phyloP scores from a whole-genome alignment of 2,113 vertebrate species.

The Microtus ochrogaster region DNA sequence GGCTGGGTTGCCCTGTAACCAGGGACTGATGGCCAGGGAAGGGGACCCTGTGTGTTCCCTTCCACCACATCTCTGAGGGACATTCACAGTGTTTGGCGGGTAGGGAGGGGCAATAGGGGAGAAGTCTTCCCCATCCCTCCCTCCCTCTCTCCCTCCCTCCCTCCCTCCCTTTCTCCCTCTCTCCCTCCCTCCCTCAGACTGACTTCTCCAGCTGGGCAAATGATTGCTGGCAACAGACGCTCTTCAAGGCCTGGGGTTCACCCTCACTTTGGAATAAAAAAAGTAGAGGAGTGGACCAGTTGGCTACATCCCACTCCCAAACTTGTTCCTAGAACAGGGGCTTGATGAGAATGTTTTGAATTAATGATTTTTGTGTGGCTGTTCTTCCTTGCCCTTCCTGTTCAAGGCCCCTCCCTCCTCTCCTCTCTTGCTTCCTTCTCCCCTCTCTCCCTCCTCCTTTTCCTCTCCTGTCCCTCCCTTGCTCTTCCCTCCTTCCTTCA shows the following conservation, averaged over 20 bases:
- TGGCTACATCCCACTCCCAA: neutral
- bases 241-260: neutral
- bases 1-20: neutral
- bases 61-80: neutral
- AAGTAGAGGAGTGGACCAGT: neutral
- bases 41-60: neutral
- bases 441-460: neutral
- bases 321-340: neutral
- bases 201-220: neutral
- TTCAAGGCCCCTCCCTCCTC: neutral
- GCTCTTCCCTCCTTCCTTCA: fast-evolving
- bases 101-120: neutral
- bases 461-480: neutral
- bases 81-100: neutral
- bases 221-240: neutral
- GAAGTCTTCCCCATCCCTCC: neutral
- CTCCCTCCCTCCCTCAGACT: neutral
- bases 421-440: neutral
- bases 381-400: neutral
- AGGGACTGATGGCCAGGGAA: neutral
- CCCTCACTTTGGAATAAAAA: slow-evolving; percentile 8
- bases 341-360: neutral
- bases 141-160: too few relatives aligned
- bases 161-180: too few relatives aligned
- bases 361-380: neutral